A percentile compares a stretch with the other conserved stretches of the same genome.
Evolutionary conservation across 2,888 invertebrate genomes (phyloP).

Genomic region (Therioaphis trifolii): DNA sequence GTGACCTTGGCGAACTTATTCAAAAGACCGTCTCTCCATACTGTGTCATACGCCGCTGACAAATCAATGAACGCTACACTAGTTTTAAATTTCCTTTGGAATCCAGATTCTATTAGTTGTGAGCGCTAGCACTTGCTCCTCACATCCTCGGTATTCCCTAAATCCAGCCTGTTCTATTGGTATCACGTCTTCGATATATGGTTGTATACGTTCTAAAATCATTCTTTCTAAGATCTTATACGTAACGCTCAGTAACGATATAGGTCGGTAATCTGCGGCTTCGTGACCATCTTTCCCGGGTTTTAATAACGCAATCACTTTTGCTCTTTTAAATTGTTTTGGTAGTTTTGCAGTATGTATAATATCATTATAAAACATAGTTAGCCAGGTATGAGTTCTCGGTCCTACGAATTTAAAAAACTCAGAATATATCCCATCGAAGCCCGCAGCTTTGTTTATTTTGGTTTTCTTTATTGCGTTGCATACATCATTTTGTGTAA

Average conservation of each 20-base stretch:
- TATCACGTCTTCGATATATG: conserved; percentile 53
- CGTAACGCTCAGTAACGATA: conserved; percentile 62
- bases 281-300: conserved; percentile 56
- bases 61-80: conserved; percentile 62
- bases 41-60: conserved; percentile 61
- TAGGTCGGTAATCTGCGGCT: conserved; percentile 61
- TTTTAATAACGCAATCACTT: conserved; percentile 56
- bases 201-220: conserved; percentile 56
- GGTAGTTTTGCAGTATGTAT: conserved; percentile 25
- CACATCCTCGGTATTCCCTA: conserved; percentile 61
- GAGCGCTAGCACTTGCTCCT: conserved; percentile 63
- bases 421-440: too few species aligned
- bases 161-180: conserved; percentile 63
- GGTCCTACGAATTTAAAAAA: conserved; percentile 40
- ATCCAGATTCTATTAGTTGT: conserved; percentile 57
- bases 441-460: conserved; percentile 44
- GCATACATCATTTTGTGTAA: conserved; percentile 28
- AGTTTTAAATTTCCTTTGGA: too few species aligned
- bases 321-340: conserved; percentile 41
- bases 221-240: conserved; percentile 58
- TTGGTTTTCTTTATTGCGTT: conserved; percentile 42
- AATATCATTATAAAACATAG: conserved; percentile 39
- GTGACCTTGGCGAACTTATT: conserved; percentile 39
- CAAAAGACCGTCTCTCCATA: conserved; percentile 59
- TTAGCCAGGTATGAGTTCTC: conserved; percentile 37